Evolutionary conservation across 2,113 vertebrate species (phyloP).

Genomic region (Mustela lutreola): DNA sequence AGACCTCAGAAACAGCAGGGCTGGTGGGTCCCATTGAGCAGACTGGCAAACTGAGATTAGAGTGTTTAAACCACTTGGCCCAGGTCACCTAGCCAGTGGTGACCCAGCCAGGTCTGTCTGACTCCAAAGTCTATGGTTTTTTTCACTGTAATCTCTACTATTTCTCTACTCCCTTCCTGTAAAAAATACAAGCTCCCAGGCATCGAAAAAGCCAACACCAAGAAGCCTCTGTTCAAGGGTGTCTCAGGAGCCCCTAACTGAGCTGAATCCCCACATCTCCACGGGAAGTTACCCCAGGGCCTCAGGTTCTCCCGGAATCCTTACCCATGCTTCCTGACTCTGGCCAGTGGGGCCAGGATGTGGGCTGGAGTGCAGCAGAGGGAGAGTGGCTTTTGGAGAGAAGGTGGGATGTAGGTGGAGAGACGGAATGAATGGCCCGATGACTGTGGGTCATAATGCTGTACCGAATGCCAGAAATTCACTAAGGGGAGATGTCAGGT

Average conservation of each 20-base stretch:
- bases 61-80: neutral
- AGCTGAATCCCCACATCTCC: neutral
- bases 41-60: neutral
- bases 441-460: rapidly evolving
- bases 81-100: neutral
- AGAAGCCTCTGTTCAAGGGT: neutral
- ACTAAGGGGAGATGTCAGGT: neutral
- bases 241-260: rapidly evolving
- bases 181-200: neutral
- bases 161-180: rapidly evolving
- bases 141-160: too few species aligned
- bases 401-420: neutral
- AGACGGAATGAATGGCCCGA: rapidly evolving
- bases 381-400: too few species aligned
- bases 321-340: rapidly evolving
- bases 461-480: rapidly evolving
- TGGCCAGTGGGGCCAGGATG: rapidly evolving
- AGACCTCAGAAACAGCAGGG: too few species aligned
- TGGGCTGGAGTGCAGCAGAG: neutral
- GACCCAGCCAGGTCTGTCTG: neutral
- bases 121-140: neutral
- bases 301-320: neutral
- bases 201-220: rapidly evolving
- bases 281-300: rapidly evolving
- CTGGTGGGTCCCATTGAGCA: neutral